Evolutionary conservation across 2,113 vertebrate species (phyloP), one percentile per base, ranked within the genome.

Genomic region (Podiceps cristatus): DNA sequence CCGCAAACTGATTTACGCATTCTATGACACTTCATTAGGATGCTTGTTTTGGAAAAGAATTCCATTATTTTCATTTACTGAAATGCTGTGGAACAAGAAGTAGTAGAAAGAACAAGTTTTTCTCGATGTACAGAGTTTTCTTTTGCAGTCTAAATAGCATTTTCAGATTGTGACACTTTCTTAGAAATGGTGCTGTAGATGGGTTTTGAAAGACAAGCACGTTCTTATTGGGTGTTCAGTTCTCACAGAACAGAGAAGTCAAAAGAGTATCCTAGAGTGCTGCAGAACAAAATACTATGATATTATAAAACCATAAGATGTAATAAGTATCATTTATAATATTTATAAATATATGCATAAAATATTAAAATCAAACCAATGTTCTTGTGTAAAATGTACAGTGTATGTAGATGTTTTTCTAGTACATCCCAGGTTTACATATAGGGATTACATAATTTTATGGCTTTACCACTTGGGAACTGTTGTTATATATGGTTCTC

Each of bases 361-460:
- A 80, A 37, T 42, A 63, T 15, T 23, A 29, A 84, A 68, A 66
- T n/a, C 0, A 35, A 67, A 42, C 1, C 10, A 7, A 1, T 55
- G 55, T 88, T 49, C 22, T 23, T 81, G 37, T 85, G 42, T 53
- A 71, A 78, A 73, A 37, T 1, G 1, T 19, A 44, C 6, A 9
- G 2, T 52, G 8, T 49, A 3, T 55, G 33, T 9, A 55, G 50
- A 18, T 29, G 19, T n/a, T 78, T 87, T 25, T 25, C 22, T 68
- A 50, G 20, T 49, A 19, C 23, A 18, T 27, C 53, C 62, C 71
- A 49, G 15, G 20, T 72, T 84, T 80, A n/a, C 10, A 4, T 73
- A 4, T 0, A 71, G 11, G 7, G 9, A n/a, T 67, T 86, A 50
- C 4, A 0, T 10, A 50, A 29, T 9, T 55, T 56, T 79, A 20